Base-by-base conservation (phyloP, 2,113 vertebrate species). In the Muntiacus muntjak region DNA sequence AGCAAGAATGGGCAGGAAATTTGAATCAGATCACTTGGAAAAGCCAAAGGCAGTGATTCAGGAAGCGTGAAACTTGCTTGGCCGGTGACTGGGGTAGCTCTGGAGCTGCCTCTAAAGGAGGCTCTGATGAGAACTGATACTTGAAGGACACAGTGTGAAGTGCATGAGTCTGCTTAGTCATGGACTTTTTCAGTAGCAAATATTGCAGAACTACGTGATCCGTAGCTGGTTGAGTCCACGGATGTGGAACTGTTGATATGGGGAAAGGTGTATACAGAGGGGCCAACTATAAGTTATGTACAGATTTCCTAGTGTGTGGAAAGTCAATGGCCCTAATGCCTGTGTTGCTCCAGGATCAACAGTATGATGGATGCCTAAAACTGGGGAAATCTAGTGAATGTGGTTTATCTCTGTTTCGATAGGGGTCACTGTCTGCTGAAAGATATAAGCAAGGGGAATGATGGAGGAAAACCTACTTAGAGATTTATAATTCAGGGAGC, bases 1-100 rank as follows among this genome's bases (percentile, higher is more conserved):
- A 58, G 43, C 47, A 90, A 88, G 47, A 94, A 85, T 87, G 52
- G 40, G 47, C 28, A 96, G 89, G 91, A 87, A 84, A 57, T 87
- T 43, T 74, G 25, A 94, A 52, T 84, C n/a, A 76, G 54, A 57
- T 94, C 87, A 52, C 76, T 92, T 23, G 96, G 95, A 88, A 96
- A 71, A 95, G n/a, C 30, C 87, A 94, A 64, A 94, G 57, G 47
- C 33, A 11, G 13, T 89, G 92, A 92, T 33, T 92, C 83, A n/a
- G 64, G 62, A 92, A 92, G 57, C 10, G 45, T 1, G 40, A 6
- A 43, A 58, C 7, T n/a, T 81, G 23, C 23, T 45, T 87, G 9
- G 13, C 3, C 23, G 45, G 8, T 71, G 21, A 84, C 16, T 13
- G 1, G 62, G 64, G 30, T 50, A 62, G 60, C 17, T 79, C 40